Percentiles rank a stretch among this genome's conserved stretches.
phyloP scores from a whole-genome alignment of 2,113 vertebrate species.

The Ibidorhyncha struthersii region DNA sequence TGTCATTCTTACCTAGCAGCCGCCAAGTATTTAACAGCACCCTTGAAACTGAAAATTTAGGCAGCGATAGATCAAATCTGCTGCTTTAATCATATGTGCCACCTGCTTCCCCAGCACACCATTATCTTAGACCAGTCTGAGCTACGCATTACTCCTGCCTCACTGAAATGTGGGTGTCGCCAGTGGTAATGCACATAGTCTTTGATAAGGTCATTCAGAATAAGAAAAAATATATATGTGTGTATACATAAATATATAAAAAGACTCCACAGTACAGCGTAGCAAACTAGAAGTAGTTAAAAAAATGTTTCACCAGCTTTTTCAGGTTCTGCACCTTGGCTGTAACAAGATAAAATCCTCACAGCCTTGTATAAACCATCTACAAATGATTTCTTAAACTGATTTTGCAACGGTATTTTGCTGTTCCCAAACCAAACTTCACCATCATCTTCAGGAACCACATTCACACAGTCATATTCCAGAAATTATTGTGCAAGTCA shows the following conservation, averaged over 20 bases:
- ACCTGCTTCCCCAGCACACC: background rate
- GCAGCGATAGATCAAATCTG: conserved; percentile 16
- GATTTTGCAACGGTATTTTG: background rate
- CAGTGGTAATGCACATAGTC: background rate
- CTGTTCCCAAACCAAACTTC: background rate
- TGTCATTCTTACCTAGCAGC: background rate
- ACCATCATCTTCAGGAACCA: background rate
- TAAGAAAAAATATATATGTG: accelerated
- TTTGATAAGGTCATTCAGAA: background rate
- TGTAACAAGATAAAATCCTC: background rate
- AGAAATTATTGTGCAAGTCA: background rate
- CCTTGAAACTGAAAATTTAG: conserved; percentile 18
- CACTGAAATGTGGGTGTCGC: background rate
- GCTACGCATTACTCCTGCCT: background rate
- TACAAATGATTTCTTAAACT: background rate
- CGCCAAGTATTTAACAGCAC: background rate
- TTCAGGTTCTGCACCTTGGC: background rate
- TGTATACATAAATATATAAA: background rate
- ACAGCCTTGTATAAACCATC: background rate
- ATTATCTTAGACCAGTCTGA: background rate
- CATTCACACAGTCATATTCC: background rate
- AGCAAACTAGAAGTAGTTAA: background rate
- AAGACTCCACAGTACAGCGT: background rate
- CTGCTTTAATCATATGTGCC: background rate
- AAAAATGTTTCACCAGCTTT: background rate